A percentile compares a stretch with the other conserved stretches of the same genome.
phyloP scores from a whole-genome alignment of 2,888 invertebrate species.

The Baccha elongata region DNA sequence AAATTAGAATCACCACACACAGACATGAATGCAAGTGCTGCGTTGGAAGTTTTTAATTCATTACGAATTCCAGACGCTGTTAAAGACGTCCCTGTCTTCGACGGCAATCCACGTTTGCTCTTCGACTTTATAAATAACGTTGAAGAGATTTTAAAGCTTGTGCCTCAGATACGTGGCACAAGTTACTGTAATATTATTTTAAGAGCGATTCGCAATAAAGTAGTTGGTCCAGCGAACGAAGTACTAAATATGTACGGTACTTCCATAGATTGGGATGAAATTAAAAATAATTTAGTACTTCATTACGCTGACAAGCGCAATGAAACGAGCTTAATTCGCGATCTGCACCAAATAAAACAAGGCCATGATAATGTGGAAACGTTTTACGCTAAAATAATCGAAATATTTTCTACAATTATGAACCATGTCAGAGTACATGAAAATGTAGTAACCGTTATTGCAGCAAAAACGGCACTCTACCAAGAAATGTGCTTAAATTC shows the following conservation, averaged over 20 bases:
- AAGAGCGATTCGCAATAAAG: constrained; percentile 45
- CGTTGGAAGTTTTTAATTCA: constrained; percentile 20
- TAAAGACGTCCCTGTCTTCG: constrained; percentile 26
- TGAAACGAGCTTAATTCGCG: constrained; percentile 47
- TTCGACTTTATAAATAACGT: constrained; percentile 44
- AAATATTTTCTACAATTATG: constrained; percentile 63
- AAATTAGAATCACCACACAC: not conserved
- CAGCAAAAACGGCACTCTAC: constrained; percentile 60
- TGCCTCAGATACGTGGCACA: constrained; percentile 9
- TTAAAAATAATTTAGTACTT: constrained; percentile 46
- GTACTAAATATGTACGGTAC: too few relatives aligned
- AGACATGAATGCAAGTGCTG: not conserved
- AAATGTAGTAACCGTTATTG: constrained; percentile 42
- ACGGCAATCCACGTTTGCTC: constrained; percentile 31
- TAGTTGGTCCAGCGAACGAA: constrained; percentile 51
- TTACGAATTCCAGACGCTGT: constrained; percentile 36
- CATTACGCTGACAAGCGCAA: constrained; percentile 60
- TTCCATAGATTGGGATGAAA: constrained; percentile 39
- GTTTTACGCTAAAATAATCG: constrained; percentile 45
- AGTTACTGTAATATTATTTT: constrained; percentile 8
- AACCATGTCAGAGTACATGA: constrained; percentile 69
- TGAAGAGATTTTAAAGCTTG: constrained; percentile 23
- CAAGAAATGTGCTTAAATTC: constrained; percentile 73
- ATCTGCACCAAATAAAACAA: constrained; percentile 11
- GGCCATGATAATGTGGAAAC: not conserved